Conservation (phyloP, 2,797 vertebrate genomes). For the Poeciliopsis turneri region DNA sequence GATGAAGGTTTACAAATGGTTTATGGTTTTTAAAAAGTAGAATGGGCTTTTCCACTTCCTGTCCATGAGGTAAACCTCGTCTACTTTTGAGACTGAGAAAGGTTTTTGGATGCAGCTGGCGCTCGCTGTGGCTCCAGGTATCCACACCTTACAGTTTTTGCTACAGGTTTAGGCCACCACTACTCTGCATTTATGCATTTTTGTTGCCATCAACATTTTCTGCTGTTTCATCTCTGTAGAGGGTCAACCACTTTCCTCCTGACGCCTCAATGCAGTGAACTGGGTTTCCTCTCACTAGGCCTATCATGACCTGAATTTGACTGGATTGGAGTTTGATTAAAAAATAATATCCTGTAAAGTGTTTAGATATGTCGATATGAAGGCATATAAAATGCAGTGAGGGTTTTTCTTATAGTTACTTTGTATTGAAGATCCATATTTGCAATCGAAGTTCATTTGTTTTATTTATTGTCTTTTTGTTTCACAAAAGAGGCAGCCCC, state of each 20-base stretch:
- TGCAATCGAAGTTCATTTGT: constrained; percentile 60
- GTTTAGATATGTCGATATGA: too few species aligned
- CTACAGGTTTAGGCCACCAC: not conserved
- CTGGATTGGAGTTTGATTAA: too few species aligned
- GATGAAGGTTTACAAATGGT: not conserved
- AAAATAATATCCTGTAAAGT: too few species aligned
- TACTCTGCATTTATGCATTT: not conserved
- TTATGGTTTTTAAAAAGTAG: not conserved
- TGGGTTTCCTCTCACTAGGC: too few species aligned
- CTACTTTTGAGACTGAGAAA: not conserved
- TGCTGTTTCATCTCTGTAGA: not conserved
- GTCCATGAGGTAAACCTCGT: not conserved
- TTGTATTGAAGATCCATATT: constrained; percentile 76
- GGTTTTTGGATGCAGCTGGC: not conserved
- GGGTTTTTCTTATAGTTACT: not conserved
- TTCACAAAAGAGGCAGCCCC: constrained; percentile 1
- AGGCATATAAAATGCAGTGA: too few species aligned
- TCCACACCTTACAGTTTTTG: not conserved
- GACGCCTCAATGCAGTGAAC: not conserved
- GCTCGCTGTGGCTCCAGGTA: not conserved
- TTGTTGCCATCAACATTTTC: not conserved
- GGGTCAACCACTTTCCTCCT: not conserved
- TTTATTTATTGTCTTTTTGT: constrained; percentile 81
- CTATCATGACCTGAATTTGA: too few species aligned
- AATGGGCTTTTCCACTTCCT: not conserved